phyloP scores from a whole-genome alignment of 2,113 vertebrate species.

The Sylvilagus bachmani region DNA sequence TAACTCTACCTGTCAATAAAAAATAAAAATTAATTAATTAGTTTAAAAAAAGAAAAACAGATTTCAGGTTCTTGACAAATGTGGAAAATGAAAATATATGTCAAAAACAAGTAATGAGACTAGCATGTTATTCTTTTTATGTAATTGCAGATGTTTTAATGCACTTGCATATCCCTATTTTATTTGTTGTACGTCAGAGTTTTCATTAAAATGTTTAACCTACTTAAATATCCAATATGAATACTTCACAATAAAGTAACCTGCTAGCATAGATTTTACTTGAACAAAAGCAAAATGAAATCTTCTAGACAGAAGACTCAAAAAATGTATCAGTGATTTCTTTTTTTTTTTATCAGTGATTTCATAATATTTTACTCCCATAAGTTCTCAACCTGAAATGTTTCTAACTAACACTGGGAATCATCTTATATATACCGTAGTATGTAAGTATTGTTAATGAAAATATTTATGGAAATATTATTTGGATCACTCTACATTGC shows the following conservation, averaged over 20 bases:
- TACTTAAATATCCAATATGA: slow-evolving; percentile 55
- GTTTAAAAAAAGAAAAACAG: too few relatives aligned
- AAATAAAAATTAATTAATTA: too few relatives aligned
- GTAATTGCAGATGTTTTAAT: slow-evolving; percentile 15
- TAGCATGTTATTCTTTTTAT: not conserved
- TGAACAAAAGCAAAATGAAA: slow-evolving; percentile 45
- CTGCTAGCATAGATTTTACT: not conserved
- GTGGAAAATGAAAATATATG: not conserved
- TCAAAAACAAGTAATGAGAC: slow-evolving; percentile 26
- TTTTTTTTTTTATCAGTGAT: too few relatives aligned
- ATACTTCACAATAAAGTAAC: slow-evolving; percentile 42
- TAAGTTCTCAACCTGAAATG: slow-evolving; percentile 47
- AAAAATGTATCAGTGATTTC: not conserved
- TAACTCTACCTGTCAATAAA: too few relatives aligned
- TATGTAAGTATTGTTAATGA: slow-evolving; percentile 58
- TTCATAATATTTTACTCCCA: not conserved
- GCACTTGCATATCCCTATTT: not conserved
- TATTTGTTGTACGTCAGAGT: slow-evolving; percentile 36
- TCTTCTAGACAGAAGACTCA: slow-evolving; percentile 17
- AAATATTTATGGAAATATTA: slow-evolving; percentile 76
- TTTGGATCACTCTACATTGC: slow-evolving; percentile 70
- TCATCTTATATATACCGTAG: not conserved
- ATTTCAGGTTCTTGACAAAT: slow-evolving; percentile 55
- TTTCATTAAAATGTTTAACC: slow-evolving; percentile 25
- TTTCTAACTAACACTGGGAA: slow-evolving; percentile 57